Conservation (phyloP, 2,113 vertebrate species). For the Scopus umbretta region DNA sequence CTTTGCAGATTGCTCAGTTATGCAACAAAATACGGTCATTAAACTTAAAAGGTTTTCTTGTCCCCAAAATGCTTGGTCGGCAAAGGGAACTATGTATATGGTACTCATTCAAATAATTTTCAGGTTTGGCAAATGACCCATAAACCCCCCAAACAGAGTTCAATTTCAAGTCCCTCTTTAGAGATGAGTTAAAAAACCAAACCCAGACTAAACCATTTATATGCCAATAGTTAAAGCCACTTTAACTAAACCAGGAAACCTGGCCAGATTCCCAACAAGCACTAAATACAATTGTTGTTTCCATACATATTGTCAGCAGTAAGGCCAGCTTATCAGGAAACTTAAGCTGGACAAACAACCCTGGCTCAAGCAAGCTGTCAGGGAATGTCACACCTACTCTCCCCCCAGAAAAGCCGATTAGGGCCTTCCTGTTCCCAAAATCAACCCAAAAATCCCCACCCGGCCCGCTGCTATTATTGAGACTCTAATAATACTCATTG, state of each 20-base stretch:
- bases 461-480: not conserved
- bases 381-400: not conserved
- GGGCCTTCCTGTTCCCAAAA: not conserved
- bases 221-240: not conserved
- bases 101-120: not conserved
- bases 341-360: not conserved
- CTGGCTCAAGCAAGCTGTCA: not conserved
- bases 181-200: not conserved
- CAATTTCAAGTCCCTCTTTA: not conserved
- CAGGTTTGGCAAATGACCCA: not conserved
- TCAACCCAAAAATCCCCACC: not conserved
- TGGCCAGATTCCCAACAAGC: not conserved
- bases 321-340: not conserved
- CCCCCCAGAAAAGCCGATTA: not conserved
- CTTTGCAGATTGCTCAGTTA: not conserved
- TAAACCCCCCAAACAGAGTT: not conserved
- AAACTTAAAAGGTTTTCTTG: not conserved
- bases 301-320: fast-evolving
- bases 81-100: not conserved
- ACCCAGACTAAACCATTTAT: not conserved
- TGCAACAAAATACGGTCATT: not conserved
- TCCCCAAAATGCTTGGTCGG: not conserved
- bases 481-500: not conserved
- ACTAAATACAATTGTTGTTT: not conserved
- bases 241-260: not conserved